A percentile compares a stretch with the other conserved stretches of the same genome.
Conservation (phyloP, 2,113 vertebrate species). For the Ptilonorhynchus violaceus region DNA sequence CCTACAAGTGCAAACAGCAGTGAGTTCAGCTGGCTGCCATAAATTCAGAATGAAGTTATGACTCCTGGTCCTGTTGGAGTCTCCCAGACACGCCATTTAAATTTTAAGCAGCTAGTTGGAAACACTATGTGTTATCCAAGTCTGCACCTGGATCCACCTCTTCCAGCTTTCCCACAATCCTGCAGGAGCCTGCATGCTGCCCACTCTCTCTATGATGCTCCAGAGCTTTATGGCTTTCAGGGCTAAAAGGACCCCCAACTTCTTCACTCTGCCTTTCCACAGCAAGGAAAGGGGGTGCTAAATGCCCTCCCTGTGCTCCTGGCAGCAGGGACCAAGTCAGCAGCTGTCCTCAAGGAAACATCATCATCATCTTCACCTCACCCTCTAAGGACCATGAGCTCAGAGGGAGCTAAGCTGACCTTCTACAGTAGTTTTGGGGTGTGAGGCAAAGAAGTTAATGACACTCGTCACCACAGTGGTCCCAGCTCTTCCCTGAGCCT, state of each 20-base stretch:
- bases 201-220: background rate
- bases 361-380: background rate
- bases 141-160: background rate
- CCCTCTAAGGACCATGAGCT: background rate
- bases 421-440: background rate
- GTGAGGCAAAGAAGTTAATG: background rate
- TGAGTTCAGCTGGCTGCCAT: background rate
- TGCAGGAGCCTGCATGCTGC: background rate
- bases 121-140: background rate
- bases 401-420: background rate
- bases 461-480: background rate
- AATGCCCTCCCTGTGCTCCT: background rate
- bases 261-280: background rate
- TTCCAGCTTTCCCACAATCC: background rate
- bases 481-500: background rate
- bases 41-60: background rate
- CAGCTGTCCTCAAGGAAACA: background rate
- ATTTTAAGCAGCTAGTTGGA: background rate
- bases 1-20: background rate
- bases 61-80: background rate
- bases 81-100: background rate
- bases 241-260: background rate
- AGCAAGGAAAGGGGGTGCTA: background rate
- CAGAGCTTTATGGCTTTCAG: background rate
- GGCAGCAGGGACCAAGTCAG: background rate